These are phyloP conservation scores for Andricus curvator DNA, from an alignment of 2,888 invertebrate genomes.

Conservation along the genomic window DNA sequence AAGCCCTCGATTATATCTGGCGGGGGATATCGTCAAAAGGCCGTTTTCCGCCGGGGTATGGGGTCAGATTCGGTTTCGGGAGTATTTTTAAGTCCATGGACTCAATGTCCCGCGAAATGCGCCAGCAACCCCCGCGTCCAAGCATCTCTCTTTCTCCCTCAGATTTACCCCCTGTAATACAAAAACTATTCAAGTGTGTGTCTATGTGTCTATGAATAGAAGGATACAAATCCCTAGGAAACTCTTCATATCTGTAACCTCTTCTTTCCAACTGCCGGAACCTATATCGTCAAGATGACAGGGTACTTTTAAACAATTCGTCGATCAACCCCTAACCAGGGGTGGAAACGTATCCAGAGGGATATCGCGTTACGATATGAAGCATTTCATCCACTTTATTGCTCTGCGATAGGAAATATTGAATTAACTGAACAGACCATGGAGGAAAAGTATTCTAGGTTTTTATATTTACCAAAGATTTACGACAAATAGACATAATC, in stretches of 20 bases:
- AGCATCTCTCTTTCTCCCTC: slow-evolving; percentile 34
- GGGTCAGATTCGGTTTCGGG: slow-evolving; percentile 58
- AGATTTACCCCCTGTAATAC: slow-evolving; percentile 53
- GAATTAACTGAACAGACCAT: not conserved
- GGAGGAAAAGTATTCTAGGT: not conserved
- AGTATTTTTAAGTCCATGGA: slow-evolving; percentile 71
- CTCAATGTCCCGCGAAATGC: slow-evolving; percentile 76
- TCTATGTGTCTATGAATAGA: slow-evolving; percentile 68
- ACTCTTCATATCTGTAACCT: slow-evolving; percentile 70
- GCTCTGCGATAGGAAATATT: slow-evolving; percentile 33
- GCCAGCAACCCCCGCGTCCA: slow-evolving; percentile 48
- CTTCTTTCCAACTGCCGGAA: slow-evolving; percentile 48
- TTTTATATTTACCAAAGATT: no score
- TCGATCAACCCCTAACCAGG: slow-evolving; percentile 48
- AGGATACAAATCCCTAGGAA: slow-evolving; percentile 70
- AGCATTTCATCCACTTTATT: slow-evolving; percentile 42
- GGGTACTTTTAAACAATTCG: slow-evolving; percentile 64
- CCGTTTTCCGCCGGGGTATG: slow-evolving; percentile 46
- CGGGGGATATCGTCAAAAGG: slow-evolving; percentile 51
- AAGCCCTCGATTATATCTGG: slow-evolving; percentile 41
- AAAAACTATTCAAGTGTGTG: slow-evolving; percentile 55
- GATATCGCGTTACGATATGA: slow-evolving; percentile 41
- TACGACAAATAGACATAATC: no score
- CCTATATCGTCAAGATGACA: slow-evolving; percentile 46
- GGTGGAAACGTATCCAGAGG: slow-evolving; percentile 49